Evolutionary conservation across 53 echinoderm and acorn worm species (phyloP).

Genomic region (Glandiceps talaboti): DNA sequence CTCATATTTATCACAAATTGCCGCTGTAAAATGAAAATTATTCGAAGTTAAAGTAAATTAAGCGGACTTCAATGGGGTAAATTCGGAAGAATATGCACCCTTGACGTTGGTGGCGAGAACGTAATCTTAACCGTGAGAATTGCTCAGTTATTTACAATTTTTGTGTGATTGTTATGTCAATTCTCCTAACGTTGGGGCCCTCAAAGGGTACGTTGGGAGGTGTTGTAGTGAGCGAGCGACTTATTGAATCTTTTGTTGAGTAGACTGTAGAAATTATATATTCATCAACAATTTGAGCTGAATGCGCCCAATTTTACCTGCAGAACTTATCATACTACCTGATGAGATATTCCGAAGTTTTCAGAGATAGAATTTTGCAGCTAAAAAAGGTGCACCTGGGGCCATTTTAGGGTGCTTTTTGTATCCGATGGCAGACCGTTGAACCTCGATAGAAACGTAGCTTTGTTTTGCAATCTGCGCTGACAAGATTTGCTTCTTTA

Average conservation of each 20-base stretch:
- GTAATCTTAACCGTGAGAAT: too few species aligned
- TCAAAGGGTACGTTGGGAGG: not conserved
- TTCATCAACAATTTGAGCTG: not conserved
- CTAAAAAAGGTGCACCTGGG: not conserved
- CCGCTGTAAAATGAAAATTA: too few species aligned
- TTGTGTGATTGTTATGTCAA: too few species aligned
- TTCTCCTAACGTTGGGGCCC: not conserved
- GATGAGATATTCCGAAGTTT: not conserved
- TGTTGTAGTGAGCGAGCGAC: not conserved
- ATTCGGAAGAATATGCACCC: too few species aligned
- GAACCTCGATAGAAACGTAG: not conserved
- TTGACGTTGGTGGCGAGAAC: too few species aligned
- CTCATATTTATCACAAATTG: too few species aligned
- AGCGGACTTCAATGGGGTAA: too few species aligned
- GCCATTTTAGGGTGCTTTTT: not conserved
- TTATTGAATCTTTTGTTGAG: not conserved
- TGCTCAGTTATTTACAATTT: too few species aligned
- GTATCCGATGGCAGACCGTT: not conserved
- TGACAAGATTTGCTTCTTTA: not conserved
- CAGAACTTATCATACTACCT: not conserved
- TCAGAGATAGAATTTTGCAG: not conserved
- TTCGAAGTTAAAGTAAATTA: too few species aligned
- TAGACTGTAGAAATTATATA: not conserved
- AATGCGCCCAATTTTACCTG: not conserved
- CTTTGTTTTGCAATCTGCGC: not conserved